A percentile compares a stretch with the other conserved stretches of the same genome.
Evolutionary conservation across 2,113 vertebrate species (phyloP).

Genomic region (Acanthisitta chloris): DNA sequence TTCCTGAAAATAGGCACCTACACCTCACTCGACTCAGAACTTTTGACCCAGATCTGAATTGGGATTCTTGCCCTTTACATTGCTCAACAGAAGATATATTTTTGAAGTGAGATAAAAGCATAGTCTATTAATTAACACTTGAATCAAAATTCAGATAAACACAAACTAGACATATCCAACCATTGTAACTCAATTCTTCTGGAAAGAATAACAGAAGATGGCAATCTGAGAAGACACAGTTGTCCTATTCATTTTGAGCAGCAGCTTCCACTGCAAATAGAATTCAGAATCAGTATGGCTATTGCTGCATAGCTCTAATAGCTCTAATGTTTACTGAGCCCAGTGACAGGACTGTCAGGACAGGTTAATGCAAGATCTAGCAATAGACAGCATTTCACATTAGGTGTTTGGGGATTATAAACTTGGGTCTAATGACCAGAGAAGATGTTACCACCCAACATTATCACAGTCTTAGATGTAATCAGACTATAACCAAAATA

Average conservation of each 20-base stretch:
- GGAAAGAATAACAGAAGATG: background rate
- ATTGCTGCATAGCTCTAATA: background rate
- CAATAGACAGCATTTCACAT: background rate
- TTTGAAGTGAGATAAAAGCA: background rate
- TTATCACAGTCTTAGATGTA: background rate
- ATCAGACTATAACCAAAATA: background rate
- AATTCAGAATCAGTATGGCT: background rate
- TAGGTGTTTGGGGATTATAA: background rate
- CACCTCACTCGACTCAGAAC: background rate
- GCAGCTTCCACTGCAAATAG: background rate
- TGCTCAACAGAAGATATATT: background rate
- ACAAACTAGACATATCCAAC: background rate
- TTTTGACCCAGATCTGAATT: background rate
- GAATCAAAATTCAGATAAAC: background rate
- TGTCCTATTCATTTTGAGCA: background rate
- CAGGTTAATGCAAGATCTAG: background rate
- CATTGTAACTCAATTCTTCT: background rate
- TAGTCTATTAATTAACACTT: background rate
- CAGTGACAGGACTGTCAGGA: background rate
- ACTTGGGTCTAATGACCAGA: background rate
- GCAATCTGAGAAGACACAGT: background rate
- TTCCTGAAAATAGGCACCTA: background rate
- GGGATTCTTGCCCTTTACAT: background rate
- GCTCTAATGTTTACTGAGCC: background rate
- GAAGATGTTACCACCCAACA: background rate